Evolutionary conservation across 1,140 invertebrate species (phyloP).

Genomic region (Bombus pyrosoma): DNA sequence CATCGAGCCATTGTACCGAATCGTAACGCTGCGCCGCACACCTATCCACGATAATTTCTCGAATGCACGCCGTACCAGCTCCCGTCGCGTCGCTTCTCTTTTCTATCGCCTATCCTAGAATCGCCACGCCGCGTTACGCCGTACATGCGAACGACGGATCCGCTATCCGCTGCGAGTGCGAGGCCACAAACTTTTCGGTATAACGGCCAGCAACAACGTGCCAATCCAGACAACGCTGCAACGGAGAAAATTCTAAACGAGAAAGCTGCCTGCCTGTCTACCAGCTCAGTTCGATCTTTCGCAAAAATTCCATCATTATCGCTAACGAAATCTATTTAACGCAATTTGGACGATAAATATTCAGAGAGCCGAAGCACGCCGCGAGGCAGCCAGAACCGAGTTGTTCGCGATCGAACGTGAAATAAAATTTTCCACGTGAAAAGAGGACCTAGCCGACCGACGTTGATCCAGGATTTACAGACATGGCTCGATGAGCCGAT

Average conservation of each 20-base stretch:
- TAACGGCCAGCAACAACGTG: neutral
- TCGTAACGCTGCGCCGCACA: conserved; percentile 27
- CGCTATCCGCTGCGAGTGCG: conserved; percentile 8
- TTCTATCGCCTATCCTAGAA: conserved; percentile 18
- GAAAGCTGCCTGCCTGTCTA: neutral
- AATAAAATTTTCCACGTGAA: conserved; percentile 20
- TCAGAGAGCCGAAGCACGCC: neutral
- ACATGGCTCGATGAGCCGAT: neutral
- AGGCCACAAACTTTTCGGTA: conserved; percentile 31
- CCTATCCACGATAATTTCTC: conserved; percentile 58
- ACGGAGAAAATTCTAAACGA: neutral
- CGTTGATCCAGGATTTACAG: conserved; percentile 22
- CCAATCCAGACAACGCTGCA: too few relatives aligned
- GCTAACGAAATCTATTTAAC: neutral
- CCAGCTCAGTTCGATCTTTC: neutral
- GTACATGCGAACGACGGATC: neutral
- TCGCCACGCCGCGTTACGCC: neutral
- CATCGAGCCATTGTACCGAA: conserved; percentile 55
- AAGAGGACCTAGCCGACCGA: neutral
- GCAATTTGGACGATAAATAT: conserved; percentile 21
- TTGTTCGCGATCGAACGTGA: conserved; percentile 23
- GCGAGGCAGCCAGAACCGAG: neutral
- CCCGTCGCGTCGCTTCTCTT: neutral
- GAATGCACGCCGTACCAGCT: neutral
- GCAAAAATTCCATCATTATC: conserved; percentile 15